These are phyloP conservation scores for Macrobrachium rosenbergii DNA, from an alignment of 1,140 invertebrate genomes.

Conservation along the genomic window DNA sequence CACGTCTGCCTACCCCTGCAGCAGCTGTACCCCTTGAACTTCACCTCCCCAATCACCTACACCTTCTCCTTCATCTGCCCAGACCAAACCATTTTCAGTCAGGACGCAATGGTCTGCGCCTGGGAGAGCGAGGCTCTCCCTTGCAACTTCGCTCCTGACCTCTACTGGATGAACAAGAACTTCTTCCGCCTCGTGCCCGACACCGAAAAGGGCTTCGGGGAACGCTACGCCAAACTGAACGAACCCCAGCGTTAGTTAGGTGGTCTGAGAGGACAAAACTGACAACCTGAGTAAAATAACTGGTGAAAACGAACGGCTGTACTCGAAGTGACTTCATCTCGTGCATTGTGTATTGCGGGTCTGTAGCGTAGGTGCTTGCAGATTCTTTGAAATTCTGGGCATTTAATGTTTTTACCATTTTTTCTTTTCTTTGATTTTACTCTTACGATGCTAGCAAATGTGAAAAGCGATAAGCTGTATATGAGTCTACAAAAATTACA, in stretches of 20 bases:
- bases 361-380: too few relatives aligned
- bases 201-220: background rate
- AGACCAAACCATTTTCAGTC: constrained; percentile 29
- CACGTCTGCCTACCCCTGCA: constrained; percentile 44
- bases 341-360: too few relatives aligned
- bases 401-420: too few relatives aligned
- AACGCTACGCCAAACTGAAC: constrained; percentile 25
- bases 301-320: too few relatives aligned
- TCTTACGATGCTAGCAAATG: too few relatives aligned
- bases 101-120: constrained; percentile 34
- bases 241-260: background rate
- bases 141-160: constrained; percentile 5
- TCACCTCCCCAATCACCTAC: constrained; percentile 17
- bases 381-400: too few relatives aligned
- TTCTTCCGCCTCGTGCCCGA: constrained; percentile 27
- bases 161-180: constrained; percentile 44
- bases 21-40: constrained; percentile 36
- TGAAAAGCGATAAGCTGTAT: too few relatives aligned
- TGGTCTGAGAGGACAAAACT: too few relatives aligned
- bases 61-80: constrained; percentile 48
- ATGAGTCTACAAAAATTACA: too few relatives aligned
- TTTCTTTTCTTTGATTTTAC: too few relatives aligned
- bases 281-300: too few relatives aligned
- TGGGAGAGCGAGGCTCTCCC: constrained; percentile 37
- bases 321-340: too few relatives aligned